These are phyloP conservation scores for Parapsyche elsis DNA, from an alignment of 1,140 invertebrate genomes.

Conservation along the genomic window DNA sequence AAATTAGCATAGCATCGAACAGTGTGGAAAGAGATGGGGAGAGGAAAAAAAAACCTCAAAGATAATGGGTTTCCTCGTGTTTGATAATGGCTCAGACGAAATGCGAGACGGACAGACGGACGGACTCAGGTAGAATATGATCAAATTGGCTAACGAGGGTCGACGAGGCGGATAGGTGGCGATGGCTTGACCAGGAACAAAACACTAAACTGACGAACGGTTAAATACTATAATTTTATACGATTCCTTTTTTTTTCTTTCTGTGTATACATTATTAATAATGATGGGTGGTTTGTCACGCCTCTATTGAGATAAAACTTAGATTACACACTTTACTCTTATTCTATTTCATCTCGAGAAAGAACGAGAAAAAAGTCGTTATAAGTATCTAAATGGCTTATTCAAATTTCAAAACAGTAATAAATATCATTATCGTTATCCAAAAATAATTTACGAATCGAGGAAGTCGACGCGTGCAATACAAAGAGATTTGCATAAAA, in stretches of 20 bases:
- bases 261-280: not conserved
- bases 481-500: too few species aligned
- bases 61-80: slow-evolving; percentile 17
- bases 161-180: slow-evolving; percentile 39
- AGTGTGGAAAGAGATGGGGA: too few species aligned
- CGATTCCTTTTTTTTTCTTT: slow-evolving; percentile 36
- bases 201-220: slow-evolving; percentile 41
- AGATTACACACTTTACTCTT: too few species aligned
- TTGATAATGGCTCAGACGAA: slow-evolving; percentile 8
- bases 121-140: not conserved
- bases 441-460: too few species aligned
- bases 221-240: slow-evolving; percentile 46
- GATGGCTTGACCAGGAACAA: slow-evolving; percentile 43
- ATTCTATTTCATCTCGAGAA: too few species aligned
- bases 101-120: not conserved
- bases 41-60: not conserved
- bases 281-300: slow-evolving; percentile 14
- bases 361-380: too few species aligned
- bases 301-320: not conserved
- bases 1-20: too few species aligned
- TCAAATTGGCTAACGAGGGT: slow-evolving; percentile 46
- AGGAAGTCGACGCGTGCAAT: too few species aligned
- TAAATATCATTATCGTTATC: too few species aligned
- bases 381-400: too few species aligned
- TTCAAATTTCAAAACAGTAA: too few species aligned